phyloP scores from a whole-genome alignment of 2,113 vertebrate species.

The Petrocephalus zakoni region DNA sequence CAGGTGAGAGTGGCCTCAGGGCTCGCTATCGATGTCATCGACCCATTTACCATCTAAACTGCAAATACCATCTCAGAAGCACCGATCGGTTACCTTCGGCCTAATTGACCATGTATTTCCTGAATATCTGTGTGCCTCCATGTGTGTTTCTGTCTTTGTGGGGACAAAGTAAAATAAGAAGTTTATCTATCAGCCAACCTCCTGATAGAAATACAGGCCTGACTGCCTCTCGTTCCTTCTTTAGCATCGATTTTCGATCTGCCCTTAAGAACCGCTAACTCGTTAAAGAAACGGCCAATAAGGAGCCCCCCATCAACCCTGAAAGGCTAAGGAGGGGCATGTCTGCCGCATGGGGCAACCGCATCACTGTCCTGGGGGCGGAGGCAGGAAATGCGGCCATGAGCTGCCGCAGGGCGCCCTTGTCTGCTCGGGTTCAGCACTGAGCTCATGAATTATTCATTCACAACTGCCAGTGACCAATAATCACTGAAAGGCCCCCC shows the following conservation, averaged over 20 bases:
- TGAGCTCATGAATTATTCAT: constrained; percentile 5
- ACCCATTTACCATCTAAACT: background rate
- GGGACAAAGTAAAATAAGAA: background rate
- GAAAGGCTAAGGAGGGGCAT: background rate
- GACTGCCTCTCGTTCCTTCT: background rate
- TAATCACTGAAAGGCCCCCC: background rate
- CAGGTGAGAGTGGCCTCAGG: background rate
- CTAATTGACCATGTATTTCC: background rate
- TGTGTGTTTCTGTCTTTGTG: background rate
- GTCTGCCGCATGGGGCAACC: background rate
- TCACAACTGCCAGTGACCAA: background rate
- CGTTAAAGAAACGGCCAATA: background rate
- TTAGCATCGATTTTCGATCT: background rate
- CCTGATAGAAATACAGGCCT: background rate
- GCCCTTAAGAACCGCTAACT: background rate
- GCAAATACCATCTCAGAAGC: background rate
- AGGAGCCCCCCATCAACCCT: background rate
- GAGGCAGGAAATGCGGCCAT: background rate
- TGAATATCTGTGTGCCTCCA: background rate
- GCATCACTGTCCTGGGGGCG: background rate
- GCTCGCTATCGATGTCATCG: background rate
- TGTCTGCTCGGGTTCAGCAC: background rate
- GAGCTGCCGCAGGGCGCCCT: background rate
- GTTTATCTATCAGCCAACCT: background rate
- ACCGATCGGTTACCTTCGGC: background rate